These are phyloP conservation scores for Coregonus ussuriensis DNA, from an alignment of 2,797 vertebrate species.

Conservation along the genomic window DNA sequence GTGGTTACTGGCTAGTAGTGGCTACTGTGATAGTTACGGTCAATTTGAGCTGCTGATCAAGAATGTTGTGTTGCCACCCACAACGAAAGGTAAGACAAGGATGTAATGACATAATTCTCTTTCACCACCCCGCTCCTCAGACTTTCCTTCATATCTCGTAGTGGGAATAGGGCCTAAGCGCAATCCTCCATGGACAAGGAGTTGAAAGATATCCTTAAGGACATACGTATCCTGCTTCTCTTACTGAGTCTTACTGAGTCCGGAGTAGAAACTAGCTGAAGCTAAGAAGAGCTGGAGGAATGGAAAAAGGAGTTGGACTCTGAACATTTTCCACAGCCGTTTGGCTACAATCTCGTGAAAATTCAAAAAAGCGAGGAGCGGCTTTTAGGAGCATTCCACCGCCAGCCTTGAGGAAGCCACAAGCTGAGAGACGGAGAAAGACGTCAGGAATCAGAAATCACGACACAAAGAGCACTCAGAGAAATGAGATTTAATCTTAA, in stretches of 20 bases:
- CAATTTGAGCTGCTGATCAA: too few relatives aligned
- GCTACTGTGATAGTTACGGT: too few relatives aligned
- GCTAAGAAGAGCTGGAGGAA: constrained; percentile 49
- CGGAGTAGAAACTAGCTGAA: constrained; percentile 33
- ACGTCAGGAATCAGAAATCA: constrained; percentile 65
- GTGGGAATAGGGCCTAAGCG: constrained; percentile 1
- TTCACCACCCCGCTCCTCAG: too few relatives aligned
- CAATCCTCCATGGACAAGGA: constrained; percentile 42
- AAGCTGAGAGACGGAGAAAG: constrained; percentile 57
- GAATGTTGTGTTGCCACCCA: too few relatives aligned
- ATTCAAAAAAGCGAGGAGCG: constrained; percentile 51
- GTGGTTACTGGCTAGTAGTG: too few relatives aligned
- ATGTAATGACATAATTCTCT: too few relatives aligned
- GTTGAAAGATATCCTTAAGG: constrained; percentile 57
- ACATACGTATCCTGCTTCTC: constrained; percentile 52
- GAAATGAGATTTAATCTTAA: constrained; percentile 72
- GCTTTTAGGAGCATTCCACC: constrained; percentile 64
- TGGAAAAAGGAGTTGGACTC: constrained; percentile 57
- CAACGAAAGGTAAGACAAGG: too few relatives aligned
- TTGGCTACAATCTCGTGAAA: constrained; percentile 60
- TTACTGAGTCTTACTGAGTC: constrained; percentile 50
- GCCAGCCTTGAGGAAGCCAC: constrained; percentile 47
- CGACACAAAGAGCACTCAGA: constrained; percentile 69
- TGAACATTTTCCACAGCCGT: constrained; percentile 52
- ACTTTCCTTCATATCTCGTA: too few relatives aligned